phyloP scores from a whole-genome alignment of 2,888 invertebrate genomes.

The Perdita meconis region DNA sequence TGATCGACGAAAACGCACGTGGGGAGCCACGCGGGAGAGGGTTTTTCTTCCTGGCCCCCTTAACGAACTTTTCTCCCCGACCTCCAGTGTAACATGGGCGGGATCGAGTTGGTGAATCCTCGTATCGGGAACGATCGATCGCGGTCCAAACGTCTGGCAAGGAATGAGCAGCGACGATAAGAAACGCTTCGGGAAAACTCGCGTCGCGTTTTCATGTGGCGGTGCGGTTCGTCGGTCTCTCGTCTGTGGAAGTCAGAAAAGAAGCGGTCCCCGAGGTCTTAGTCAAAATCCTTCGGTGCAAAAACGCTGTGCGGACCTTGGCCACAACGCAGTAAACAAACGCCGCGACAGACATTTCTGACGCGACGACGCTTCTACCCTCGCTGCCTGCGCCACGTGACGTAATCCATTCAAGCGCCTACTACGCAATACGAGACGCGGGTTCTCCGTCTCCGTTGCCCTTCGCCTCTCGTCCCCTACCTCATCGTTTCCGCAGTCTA shows the following conservation, averaged over 20 bases:
- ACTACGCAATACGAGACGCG: conserved; percentile 78
- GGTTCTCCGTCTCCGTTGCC: conserved; percentile 13
- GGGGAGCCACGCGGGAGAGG: conserved; percentile 52
- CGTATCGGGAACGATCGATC: conserved; percentile 53
- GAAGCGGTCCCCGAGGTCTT: conserved; percentile 38
- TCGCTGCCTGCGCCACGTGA: conserved; percentile 71
- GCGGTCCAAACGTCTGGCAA: too few relatives aligned
- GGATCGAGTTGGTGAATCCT: not conserved
- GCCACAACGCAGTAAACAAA: conserved; percentile 54
- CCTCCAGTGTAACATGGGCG: not conserved
- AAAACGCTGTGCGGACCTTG: conserved; percentile 27
- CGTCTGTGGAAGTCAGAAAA: conserved; percentile 40
- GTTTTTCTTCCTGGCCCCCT: not conserved
- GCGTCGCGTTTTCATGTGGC: conserved; percentile 46
- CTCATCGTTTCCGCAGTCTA: not conserved
- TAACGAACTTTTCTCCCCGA: conserved; percentile 12
- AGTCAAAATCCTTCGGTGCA: conserved; percentile 50
- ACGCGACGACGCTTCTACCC: conserved; percentile 63
- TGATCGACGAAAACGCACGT: conserved; percentile 65
- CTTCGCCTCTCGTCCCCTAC: not conserved
- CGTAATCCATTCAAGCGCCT: conserved; percentile 81
- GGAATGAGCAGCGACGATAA: too few relatives aligned
- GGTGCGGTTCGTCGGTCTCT: too few relatives aligned
- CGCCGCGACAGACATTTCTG: conserved; percentile 26
- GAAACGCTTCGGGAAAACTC: conserved; percentile 40